These are phyloP conservation scores for Balaeniceps rex DNA, from an alignment of 2,113 vertebrate species.

Conservation along the genomic window DNA sequence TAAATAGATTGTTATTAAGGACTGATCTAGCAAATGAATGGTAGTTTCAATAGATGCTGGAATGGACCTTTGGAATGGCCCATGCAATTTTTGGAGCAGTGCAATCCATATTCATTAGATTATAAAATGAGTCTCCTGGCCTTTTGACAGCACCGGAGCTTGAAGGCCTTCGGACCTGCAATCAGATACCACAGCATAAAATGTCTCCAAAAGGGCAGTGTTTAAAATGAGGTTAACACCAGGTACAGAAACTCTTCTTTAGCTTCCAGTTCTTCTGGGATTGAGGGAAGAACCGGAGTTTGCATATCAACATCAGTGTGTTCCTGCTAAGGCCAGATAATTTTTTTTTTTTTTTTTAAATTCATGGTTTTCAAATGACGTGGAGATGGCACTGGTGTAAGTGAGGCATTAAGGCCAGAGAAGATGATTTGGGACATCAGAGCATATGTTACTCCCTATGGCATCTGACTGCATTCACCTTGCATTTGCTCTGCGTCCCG, in stretches of 20 bases:
- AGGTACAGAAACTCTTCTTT: neutral
- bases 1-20: neutral
- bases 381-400: neutral
- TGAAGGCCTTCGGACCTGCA: neutral
- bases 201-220: neutral
- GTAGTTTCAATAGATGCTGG: neutral
- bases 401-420: neutral
- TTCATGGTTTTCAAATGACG: neutral
- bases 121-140: neutral
- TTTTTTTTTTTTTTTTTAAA: neutral
- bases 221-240: neutral
- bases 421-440: neutral
- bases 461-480: neutral
- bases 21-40: neutral
- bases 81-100: neutral
- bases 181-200: neutral
- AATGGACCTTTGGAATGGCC: neutral
- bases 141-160: neutral
- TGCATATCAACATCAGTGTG: accelerated
- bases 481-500: neutral
- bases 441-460: neutral
- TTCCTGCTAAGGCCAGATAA: neutral
- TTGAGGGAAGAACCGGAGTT: neutral
- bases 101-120: neutral
- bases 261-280: neutral